Evolutionary conservation across 2,888 invertebrate genomes (phyloP).

Genomic region (Neocrepidodera transversa): DNA sequence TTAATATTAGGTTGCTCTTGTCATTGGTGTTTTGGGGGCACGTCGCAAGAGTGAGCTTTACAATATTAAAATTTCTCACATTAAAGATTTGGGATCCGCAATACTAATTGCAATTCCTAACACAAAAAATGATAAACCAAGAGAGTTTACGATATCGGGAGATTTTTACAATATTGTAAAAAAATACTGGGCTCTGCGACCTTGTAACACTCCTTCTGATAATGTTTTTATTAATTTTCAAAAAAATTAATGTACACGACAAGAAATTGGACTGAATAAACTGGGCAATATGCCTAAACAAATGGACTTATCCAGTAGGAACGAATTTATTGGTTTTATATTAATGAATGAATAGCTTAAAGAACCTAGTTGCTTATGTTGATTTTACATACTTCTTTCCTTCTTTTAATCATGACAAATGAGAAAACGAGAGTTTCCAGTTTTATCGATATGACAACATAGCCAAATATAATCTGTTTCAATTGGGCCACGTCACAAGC

Average conservation of each 20-base stretch:
- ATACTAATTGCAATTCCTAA: not conserved
- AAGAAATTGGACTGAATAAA: not conserved
- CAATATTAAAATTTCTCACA: not conserved
- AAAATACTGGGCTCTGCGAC: not conserved
- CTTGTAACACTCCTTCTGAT: not conserved
- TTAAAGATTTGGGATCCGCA: not conserved
- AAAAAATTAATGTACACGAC: not conserved
- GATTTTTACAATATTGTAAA: slow-evolving; percentile 1
- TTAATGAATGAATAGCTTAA: no score
- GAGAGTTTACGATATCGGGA: not conserved
- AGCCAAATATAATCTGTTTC: no score
- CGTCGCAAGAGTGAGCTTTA: not conserved
- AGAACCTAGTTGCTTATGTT: no score
- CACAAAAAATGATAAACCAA: not conserved
- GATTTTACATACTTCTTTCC: no score
- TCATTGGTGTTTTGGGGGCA: not conserved
- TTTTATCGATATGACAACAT: no score
- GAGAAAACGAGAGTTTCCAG: no score
- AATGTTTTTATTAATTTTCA: not conserved
- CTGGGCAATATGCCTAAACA: not conserved
- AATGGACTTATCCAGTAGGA: no score
- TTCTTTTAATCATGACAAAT: no score
- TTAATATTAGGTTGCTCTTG: not conserved
- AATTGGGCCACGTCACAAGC: no score
- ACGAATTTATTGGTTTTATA: no score